A percentile compares a stretch with the other conserved stretches of the same genome.
Conservation (phyloP, 2,797 vertebrate genomes). For the Avahi laniger region DNA sequence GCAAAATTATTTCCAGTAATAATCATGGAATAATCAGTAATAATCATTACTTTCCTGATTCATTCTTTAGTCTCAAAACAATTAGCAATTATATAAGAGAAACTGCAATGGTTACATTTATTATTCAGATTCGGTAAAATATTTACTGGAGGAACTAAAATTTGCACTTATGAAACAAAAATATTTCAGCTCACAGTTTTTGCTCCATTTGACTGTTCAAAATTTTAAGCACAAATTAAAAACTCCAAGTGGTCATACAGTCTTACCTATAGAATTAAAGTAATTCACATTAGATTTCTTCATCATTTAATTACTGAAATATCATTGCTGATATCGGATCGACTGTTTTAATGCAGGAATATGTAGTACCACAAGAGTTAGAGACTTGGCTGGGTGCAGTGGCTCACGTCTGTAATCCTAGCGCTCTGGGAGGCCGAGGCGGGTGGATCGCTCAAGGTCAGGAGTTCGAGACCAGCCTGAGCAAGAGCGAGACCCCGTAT, state of each 20-base stretch:
- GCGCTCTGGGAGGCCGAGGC: too few species aligned
- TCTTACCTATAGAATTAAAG: neutral
- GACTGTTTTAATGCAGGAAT: neutral
- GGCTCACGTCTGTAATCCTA: too few species aligned
- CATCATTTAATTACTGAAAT: neutral
- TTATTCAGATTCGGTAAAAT: constrained; percentile 21
- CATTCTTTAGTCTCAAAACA: neutral
- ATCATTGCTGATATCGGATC: neutral
- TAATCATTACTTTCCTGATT: neutral
- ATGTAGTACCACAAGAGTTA: neutral
- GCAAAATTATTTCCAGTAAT: neutral
- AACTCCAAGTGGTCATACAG: neutral
- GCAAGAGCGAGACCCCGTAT: too few species aligned
- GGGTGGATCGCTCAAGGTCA: too few species aligned
- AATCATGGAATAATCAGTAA: neutral
- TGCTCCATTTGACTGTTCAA: neutral
- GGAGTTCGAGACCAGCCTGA: too few species aligned
- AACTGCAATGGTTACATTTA: neutral
- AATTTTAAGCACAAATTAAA: neutral
- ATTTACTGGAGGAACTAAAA: neutral
- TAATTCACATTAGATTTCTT: neutral
- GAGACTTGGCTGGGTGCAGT: neutral
- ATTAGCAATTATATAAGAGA: neutral
- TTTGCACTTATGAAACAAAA: constrained; percentile 34
- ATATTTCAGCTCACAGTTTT: neutral